phyloP scores from a whole-genome alignment of 2,888 invertebrate genomes.

The Euphydryas editha region DNA sequence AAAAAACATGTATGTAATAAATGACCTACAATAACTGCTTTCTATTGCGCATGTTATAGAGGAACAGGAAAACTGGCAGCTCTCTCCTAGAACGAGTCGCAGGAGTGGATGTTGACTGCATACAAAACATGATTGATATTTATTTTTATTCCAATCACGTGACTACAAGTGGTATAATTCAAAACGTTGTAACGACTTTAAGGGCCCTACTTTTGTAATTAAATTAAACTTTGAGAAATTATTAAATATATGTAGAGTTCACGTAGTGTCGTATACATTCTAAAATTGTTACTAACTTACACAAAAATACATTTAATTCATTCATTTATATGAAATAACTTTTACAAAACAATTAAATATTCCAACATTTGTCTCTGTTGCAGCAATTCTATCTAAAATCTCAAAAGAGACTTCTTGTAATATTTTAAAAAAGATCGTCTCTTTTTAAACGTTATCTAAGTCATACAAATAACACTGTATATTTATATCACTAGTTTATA shows the following conservation, averaged over 20 bases:
- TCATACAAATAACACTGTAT: no score
- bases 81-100: slow-evolving; percentile 63
- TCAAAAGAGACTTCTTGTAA: no score
- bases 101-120: slow-evolving; percentile 56
- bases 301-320: no score
- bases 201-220: not conserved
- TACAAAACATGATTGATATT: slow-evolving; percentile 57
- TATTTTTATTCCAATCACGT: slow-evolving; percentile 22
- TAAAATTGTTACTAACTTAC: no score
- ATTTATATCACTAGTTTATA: no score
- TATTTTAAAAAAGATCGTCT: no score
- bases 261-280: not conserved
- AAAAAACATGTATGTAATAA: not conserved
- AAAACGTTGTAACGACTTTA: not conserved
- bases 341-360: no score
- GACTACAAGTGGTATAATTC: slow-evolving; percentile 1
- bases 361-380: no score
- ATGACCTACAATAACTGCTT: slow-evolving; percentile 47
- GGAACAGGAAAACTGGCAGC: slow-evolving; percentile 67
- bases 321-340: no score
- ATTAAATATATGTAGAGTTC: not conserved
- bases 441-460: no score
- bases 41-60: slow-evolving; percentile 56
- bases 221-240: no score
- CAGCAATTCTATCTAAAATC: no score